phyloP scores from a whole-genome alignment of 2,797 vertebrate genomes.

The Poecilia velifera region DNA sequence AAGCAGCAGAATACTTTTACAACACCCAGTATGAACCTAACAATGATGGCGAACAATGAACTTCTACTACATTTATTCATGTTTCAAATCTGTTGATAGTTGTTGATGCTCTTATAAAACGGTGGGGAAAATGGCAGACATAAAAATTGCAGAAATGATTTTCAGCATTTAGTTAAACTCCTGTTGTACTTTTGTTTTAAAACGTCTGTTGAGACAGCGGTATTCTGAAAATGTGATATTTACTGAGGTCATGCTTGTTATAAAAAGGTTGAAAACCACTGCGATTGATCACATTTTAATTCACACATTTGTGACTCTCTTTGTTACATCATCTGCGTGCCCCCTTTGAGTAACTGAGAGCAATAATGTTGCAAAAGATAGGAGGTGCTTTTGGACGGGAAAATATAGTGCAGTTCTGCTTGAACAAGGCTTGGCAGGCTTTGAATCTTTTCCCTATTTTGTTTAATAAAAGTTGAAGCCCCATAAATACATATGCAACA shows the following conservation, averaged over 20 bases:
- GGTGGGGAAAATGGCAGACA: too few relatives aligned
- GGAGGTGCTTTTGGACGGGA: not conserved
- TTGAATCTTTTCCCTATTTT: not conserved
- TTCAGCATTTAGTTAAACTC: not conserved
- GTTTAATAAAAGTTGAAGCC: not conserved
- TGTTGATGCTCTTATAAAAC: too few relatives aligned
- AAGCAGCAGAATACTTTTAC: not conserved
- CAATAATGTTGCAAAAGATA: not conserved
- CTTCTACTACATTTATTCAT: too few relatives aligned
- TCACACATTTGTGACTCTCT: not conserved
- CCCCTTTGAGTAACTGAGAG: not conserved
- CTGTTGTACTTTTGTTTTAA: not conserved
- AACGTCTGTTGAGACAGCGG: not conserved
- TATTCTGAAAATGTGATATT: not conserved
- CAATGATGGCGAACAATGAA: not conserved
- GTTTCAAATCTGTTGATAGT: too few relatives aligned
- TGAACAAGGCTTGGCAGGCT: not conserved
- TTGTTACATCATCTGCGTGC: not conserved
- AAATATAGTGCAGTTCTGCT: not conserved
- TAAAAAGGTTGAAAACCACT: not conserved
- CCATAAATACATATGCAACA: conserved; percentile 1
- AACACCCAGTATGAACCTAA: not conserved
- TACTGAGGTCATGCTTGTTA: not conserved
- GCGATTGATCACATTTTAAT: not conserved
- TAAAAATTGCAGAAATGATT: too few relatives aligned